Percentiles rank a stretch among this genome's conserved stretches.
Conservation (phyloP, 2,888 invertebrate genomes). For the Polyommatus iphigenia region DNA sequence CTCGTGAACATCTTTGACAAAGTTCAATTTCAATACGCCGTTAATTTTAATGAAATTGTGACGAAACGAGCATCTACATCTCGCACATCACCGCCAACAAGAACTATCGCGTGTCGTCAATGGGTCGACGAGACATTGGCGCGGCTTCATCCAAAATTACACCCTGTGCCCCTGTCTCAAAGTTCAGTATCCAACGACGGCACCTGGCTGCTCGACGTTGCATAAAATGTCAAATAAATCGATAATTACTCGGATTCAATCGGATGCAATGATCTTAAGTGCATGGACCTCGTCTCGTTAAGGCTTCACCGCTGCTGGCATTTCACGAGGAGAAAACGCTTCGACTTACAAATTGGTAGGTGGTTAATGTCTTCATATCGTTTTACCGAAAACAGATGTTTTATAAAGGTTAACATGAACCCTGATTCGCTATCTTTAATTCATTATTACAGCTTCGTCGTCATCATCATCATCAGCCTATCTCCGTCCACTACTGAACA, state of each 20-base stretch:
- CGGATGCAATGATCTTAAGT: conserved; percentile 18
- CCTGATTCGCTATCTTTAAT: background rate
- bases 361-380: conserved; percentile 5
- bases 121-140: background rate
- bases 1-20: too few species aligned
- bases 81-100: background rate
- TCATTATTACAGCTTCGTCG: too few species aligned
- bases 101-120: conserved; percentile 11
- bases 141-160: background rate
- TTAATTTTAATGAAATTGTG: background rate
- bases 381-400: conserved; percentile 4
- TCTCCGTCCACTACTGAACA: too few species aligned
- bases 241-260: conserved; percentile 17
- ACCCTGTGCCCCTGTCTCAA: background rate
- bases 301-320: background rate
- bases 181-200: background rate
- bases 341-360: background rate
- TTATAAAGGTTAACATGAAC: background rate
- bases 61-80: background rate
- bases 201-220: background rate
- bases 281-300: background rate
- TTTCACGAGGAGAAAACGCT: conserved; percentile 7
- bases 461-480: background rate
- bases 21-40: too few species aligned
- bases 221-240: conserved; percentile 22